Evolutionary conservation across 2,797 vertebrate species (phyloP).

Genomic region (Enteromius unitaeniatus): DNA sequence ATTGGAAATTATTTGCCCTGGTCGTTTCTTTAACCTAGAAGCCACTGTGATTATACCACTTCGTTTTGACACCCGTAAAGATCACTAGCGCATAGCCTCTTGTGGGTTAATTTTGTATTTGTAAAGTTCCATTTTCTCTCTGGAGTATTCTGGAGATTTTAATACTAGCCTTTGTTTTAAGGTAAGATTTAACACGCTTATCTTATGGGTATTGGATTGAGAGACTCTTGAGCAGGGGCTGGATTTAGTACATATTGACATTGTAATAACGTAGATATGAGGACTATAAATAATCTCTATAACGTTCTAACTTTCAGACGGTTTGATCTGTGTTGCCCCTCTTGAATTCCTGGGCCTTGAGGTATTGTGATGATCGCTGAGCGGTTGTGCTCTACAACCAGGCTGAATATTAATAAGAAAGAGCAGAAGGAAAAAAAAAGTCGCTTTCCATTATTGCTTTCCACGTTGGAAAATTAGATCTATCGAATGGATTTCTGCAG

Average conservation of each 20-base stretch:
- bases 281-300: slow-evolving; percentile 42
- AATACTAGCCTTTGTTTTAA: slow-evolving; percentile 28
- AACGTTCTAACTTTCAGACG: slow-evolving; percentile 20
- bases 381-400: slow-evolving; percentile 25
- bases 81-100: background rate
- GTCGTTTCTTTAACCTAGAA: background rate
- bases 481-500: slow-evolving; percentile 42
- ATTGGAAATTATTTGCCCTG: background rate
- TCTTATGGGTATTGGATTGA: slow-evolving; percentile 43
- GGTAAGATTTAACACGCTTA: slow-evolving; percentile 35
- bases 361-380: slow-evolving; percentile 42
- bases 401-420: slow-evolving; percentile 22
- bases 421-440: slow-evolving; percentile 28
- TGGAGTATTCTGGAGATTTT: slow-evolving; percentile 15
- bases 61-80: background rate
- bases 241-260: slow-evolving; percentile 51
- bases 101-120: slow-evolving; percentile 3
- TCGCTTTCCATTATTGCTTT: slow-evolving; percentile 27
- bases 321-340: slow-evolving; percentile 42
- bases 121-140: background rate
- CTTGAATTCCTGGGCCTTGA: slow-evolving; percentile 27
- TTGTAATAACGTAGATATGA: slow-evolving; percentile 44
- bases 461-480: slow-evolving; percentile 29
- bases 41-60: background rate
- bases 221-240: slow-evolving; percentile 40